Evolutionary conservation across 2,113 vertebrate genomes (phyloP).

Genomic region (Zingel zingel): DNA sequence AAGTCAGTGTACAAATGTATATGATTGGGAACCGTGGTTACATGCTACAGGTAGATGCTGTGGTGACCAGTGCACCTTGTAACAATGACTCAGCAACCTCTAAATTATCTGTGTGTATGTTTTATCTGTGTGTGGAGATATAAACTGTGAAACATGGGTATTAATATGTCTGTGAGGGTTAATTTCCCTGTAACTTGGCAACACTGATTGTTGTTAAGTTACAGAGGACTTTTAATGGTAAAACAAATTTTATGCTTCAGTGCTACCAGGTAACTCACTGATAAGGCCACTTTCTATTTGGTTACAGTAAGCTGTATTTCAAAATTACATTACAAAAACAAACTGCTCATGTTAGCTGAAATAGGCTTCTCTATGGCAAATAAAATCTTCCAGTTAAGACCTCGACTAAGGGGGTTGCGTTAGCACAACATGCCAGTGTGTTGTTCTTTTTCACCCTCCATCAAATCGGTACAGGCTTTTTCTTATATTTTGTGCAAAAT

Average conservation of each 20-base stretch:
- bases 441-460: neutral
- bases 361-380: neutral
- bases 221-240: constrained; percentile 8
- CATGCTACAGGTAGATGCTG: neutral
- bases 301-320: neutral
- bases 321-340: neutral
- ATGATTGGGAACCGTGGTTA: neutral
- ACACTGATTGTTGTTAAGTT: constrained; percentile 29
- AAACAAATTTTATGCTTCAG: neutral
- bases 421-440: neutral
- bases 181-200: constrained; percentile 18
- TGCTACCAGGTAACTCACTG: neutral
- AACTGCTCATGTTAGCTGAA: neutral
- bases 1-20: too few species aligned
- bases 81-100: neutral
- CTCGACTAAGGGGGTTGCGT: neutral
- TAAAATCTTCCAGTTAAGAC: neutral
- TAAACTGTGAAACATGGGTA: neutral
- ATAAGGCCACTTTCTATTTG: neutral
- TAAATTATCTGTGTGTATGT: neutral
- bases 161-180: neutral
- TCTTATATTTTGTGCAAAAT: neutral
- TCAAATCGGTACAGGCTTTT: rapidly evolving
- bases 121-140: neutral
- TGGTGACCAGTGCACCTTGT: neutral